These are phyloP conservation scores for Campylomormyrus tamandua DNA, from an alignment of 2,113 vertebrate species.

Conservation along the genomic window DNA sequence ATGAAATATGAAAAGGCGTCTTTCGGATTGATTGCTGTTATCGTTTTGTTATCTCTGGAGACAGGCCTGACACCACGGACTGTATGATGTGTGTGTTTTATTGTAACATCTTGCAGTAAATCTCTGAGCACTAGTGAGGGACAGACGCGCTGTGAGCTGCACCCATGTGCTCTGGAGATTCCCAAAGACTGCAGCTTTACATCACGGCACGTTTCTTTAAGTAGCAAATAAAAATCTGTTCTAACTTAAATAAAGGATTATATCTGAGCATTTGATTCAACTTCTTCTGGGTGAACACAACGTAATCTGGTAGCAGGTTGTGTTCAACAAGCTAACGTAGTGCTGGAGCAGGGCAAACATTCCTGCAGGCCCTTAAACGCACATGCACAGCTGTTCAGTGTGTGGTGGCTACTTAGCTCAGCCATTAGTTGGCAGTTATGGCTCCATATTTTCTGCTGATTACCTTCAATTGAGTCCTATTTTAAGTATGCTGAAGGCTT, in stretches of 20 bases:
- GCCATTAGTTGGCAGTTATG: constrained; percentile 45
- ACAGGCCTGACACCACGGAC: neutral
- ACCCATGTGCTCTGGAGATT: neutral
- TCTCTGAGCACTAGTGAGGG: neutral
- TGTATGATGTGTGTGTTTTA: neutral
- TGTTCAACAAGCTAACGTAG: neutral
- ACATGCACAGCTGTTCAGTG: neutral
- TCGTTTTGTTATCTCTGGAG: neutral
- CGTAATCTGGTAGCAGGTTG: neutral
- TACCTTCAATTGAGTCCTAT: constrained; percentile 82
- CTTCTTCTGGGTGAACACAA: neutral
- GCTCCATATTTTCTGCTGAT: constrained; percentile 87
- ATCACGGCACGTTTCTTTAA: neutral
- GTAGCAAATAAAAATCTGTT: neutral
- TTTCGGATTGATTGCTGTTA: neutral
- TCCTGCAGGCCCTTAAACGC: neutral
- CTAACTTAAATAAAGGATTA: neutral
- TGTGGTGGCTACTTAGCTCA: constrained; percentile 16
- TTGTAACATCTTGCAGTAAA: neutral
- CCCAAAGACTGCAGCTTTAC: neutral
- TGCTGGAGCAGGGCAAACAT: neutral
- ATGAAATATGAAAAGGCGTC: neutral
- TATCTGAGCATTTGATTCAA: neutral
- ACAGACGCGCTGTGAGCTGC: neutral
- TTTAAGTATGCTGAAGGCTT: constrained; percentile 60